Base-by-base conservation (phyloP, 2,888 invertebrate species). In the Xanthia togata region DNA sequence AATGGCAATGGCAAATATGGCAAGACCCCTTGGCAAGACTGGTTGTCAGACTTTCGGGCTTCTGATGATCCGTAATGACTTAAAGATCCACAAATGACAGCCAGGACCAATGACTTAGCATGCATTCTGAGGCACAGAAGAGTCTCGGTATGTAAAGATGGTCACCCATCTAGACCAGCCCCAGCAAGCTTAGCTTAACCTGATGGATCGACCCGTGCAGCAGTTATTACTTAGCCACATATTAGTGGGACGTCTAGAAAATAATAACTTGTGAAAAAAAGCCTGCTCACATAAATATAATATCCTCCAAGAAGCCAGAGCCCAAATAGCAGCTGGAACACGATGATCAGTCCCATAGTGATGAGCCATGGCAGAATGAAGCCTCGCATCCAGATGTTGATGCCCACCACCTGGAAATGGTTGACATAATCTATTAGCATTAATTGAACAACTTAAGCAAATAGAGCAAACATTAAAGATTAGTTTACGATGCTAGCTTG, bases 301-400 rank as follows among this genome's bases (percentile, higher is more conserved):
- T 99, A 99, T 81, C 98, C 98, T 81, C 98, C 98, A 57, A 99
- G 96, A 3, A 99, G 96, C 98, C 99, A 99, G 47, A 99, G 94
- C 9, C 98, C 98, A 93, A 98, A 98, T 4, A 97, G 91, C 11
- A 98, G 94, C 93, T 98, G 98, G 92, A 98, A 98, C 0, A 97
- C 79, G 68, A 98, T 98, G 23, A 97, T 97, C 17, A 98, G 87
- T 0, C 97, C 97, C 96, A 98, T 97, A 0, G 97, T 94, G 20
- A 97, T 91, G 63, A 99, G 92, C 98, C 98, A 99, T 0, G 99
- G 99, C 60, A 99, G 93, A 91, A 99, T 97, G 93, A 98, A 97
- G 0, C 98, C 99, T 89, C 99, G 96, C 90, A 98, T 98, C 95
- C 98, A 98, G 81, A 96, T 97, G 76, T 96, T 96, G 31, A 98